Base-by-base conservation (phyloP, 2,888 invertebrate species). In the Pardosa pseudoannulata region DNA sequence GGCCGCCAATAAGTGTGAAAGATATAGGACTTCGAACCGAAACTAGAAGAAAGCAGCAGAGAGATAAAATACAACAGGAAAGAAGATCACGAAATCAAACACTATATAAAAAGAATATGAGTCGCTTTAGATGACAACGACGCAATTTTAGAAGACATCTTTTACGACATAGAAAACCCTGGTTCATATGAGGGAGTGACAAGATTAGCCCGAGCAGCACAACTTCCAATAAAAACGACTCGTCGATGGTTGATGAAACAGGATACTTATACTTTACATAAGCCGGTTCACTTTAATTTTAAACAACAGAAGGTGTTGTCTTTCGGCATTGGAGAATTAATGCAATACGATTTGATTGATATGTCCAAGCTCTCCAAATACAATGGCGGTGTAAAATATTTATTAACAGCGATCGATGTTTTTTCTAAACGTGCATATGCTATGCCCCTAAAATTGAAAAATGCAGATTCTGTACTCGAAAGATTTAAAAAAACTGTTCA, bases 191-290 rank as follows among this genome's bases (percentile, higher is more conserved):
- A 32, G 1, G 67, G 67, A n/a, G 19, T 32, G 9, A 0, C n/a
- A 32, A 67, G 7, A 67, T 32, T 67, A 19, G 0, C 67, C 6
- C 67, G 0, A 19, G 16, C 31, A 1, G 11, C 6, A 31, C 13
- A 32, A 6, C 67, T n/a, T n/a, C n/a, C n/a, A n/a, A 0, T 67
- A 11, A 67, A 67, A 31, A n/a, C 3, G 1, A 32, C 19, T 3
- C 23, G 28, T 9, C 7, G 9, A 9, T 64, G 64, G 64, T 28
- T 73, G 29, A 50, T 19, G 16, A 31, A 3, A n/a, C 72, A 73
- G 23, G 72, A 73, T 29, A n/a, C 72, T 1, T 73, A 73, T 56
- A 73, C 50, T 0, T 73, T 73, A 50, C 29, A 73, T 11, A 50
- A 56, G 7, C 46, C 72, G 0, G n/a, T 56, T 1, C 13, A n/a